These are phyloP conservation scores for Cheirogaleus major DNA, from an alignment of 2,797 vertebrate species.

Conservation along the genomic window DNA sequence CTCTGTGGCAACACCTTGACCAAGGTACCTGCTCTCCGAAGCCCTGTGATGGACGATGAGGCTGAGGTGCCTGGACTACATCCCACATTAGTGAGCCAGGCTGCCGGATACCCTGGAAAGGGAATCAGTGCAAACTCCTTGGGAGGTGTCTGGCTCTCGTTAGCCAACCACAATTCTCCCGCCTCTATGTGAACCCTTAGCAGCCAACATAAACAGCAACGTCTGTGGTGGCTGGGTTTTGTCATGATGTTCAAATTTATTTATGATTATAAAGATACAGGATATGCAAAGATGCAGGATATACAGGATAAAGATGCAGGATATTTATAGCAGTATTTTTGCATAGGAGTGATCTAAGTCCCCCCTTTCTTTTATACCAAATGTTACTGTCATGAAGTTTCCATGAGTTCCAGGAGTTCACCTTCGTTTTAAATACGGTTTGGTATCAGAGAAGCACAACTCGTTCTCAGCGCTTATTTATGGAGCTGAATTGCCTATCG, in stretches of 20 bases:
- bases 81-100: background rate
- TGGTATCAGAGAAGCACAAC: background rate
- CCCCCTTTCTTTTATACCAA: background rate
- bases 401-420: background rate
- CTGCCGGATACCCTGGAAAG: background rate
- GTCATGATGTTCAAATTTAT: background rate
- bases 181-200: too few relatives aligned
- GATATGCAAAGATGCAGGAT: too few relatives aligned
- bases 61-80: background rate
- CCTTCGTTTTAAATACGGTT: background rate
- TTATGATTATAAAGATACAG: background rate
- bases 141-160: background rate
- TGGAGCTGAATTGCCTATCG: background rate
- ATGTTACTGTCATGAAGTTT: background rate
- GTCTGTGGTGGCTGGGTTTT: background rate
- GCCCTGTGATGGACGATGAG: fast-evolving
- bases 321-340: background rate
- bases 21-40: background rate
- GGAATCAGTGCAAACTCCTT: fast-evolving
- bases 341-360: background rate
- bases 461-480: background rate
- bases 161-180: background rate
- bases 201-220: too few relatives aligned
- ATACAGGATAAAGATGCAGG: too few relatives aligned
- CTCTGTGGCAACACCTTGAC: background rate